phyloP scores from a whole-genome alignment of 1,140 invertebrate species.

The Aphelenchoides avenae region DNA sequence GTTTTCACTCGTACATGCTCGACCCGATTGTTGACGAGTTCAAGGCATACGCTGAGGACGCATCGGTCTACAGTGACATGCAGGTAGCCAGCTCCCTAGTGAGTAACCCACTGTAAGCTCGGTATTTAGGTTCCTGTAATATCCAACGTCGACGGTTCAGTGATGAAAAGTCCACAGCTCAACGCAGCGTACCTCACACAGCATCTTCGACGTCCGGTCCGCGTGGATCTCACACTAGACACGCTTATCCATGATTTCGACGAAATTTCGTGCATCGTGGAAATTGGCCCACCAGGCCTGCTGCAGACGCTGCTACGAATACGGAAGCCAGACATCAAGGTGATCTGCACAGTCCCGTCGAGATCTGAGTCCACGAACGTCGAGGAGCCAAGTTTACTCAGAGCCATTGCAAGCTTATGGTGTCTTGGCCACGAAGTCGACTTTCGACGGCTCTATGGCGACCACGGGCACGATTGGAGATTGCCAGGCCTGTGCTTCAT shows the following conservation, averaged over 20 bases:
- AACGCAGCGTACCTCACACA: conserved; percentile 28
- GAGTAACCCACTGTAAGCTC: not conserved
- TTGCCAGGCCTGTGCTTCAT: too few relatives aligned
- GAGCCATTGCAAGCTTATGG: conserved; percentile 21
- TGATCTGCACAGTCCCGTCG: conserved; percentile 1
- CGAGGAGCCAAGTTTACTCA: conserved; percentile 4
- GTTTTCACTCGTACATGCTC: conserved; percentile 52
- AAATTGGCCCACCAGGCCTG: conserved; percentile 48
- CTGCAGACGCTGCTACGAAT: conserved; percentile 13
- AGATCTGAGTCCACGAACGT: conserved; percentile 18
- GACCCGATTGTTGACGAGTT: conserved; percentile 39
- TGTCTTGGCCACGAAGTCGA: conserved; percentile 7
- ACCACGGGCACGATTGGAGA: too few relatives aligned
- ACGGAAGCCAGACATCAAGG: conserved; percentile 6
- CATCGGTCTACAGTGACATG: too few relatives aligned
- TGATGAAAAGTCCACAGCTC: conserved; percentile 12
- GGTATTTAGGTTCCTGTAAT: conserved; percentile 17
- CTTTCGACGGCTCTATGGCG: conserved; percentile 15
- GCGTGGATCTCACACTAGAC: conserved; percentile 36
- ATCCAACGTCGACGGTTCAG: conserved; percentile 41
- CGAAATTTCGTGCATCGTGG: conserved; percentile 32
- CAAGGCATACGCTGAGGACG: not conserved
- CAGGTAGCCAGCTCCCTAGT: not conserved
- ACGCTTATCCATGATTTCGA: conserved; percentile 11
- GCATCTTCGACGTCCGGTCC: conserved; percentile 40